A percentile compares a stretch with the other conserved stretches of the same genome.
Evolutionary conservation across 92 coral and sea anemone species (phyloP).

Genomic region (Zoanthus gigantus): DNA sequence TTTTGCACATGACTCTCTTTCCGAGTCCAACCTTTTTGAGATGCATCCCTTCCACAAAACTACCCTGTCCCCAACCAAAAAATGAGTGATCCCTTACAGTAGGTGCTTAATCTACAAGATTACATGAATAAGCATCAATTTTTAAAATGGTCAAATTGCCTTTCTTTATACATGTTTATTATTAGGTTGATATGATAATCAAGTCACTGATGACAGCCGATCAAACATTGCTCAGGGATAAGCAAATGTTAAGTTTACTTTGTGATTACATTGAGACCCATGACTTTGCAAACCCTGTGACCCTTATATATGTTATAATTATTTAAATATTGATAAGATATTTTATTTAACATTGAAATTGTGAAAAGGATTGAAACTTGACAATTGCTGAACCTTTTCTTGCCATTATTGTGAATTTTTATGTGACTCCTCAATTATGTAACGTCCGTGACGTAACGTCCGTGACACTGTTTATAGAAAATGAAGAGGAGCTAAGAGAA

Average conservation of each 20-base stretch:
- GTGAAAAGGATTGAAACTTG: slow-evolving; percentile 12
- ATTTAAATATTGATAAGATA: slow-evolving; percentile 12
- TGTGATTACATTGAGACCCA: slow-evolving; percentile 19
- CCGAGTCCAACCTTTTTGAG: slow-evolving; percentile 9
- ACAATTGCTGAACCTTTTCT: background rate
- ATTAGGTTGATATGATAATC: slow-evolving; percentile 17
- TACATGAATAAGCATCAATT: slow-evolving; percentile 17
- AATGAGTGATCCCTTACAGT: slow-evolving; percentile 19
- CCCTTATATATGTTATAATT: slow-evolving; percentile 16
- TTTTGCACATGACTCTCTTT: background rate
- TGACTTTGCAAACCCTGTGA: slow-evolving; percentile 20
- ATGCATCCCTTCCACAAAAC: slow-evolving; percentile 20
- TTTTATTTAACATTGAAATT: slow-evolving; percentile 15
- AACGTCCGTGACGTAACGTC: slow-evolving; percentile 27
- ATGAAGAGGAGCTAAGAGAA: slow-evolving; percentile 19
- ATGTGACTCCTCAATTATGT: slow-evolving; percentile 6
- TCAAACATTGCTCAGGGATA: slow-evolving; percentile 19
- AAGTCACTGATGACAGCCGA: slow-evolving; percentile 15
- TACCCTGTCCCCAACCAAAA: slow-evolving; percentile 17
- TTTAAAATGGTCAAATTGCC: slow-evolving; percentile 15
- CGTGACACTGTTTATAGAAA: slow-evolving; percentile 19
- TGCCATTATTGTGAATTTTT: slow-evolving; percentile 4
- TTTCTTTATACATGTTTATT: slow-evolving; percentile 16
- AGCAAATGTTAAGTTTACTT: slow-evolving; percentile 11
- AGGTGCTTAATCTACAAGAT: slow-evolving; percentile 18